Base-by-base conservation (phyloP, 2,113 vertebrate genomes). In the Neogobius melanostomus region DNA sequence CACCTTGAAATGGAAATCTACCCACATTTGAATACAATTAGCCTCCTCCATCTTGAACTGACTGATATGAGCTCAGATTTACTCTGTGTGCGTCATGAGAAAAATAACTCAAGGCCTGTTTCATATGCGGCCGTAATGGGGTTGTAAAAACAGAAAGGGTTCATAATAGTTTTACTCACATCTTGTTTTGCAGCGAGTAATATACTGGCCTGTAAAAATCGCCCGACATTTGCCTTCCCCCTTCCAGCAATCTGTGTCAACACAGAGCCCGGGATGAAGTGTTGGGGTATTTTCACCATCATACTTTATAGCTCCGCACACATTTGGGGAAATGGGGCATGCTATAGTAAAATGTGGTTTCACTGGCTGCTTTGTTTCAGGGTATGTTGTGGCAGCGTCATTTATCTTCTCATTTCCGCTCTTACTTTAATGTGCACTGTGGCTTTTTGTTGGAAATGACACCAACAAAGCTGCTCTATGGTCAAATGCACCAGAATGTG, bases 381-480 rank as follows among this genome's bases (percentile, higher is more conserved):
- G 67, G 44, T 66, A 72, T 67, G 66, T 53, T 65, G 68, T 61
- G 71, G 70, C 64, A 74, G 62, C 47, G 6, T 1, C 74, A 69
- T 87, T 84, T 69, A 71, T 87, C 54, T 64, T 74, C 12, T n/a
- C 42, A 16, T 78, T 82, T 76, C 68, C 57, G 42, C 51, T 45
- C 51, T 5, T 76, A 60, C 74, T 88, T 77, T 88, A 82, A 60
- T 64, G 6, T 70, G 14, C 63, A 51, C 50, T 74, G 36, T 28
- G 49, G 11, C 11, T 42, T 84, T 83, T 72, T 73, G 7, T 82
- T 98, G 98, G 91, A 74, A 99, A 99, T 87, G 98, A 99, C 88
- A 98, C 98, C 56, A 59, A 42, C 56, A 59, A 59, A 59, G 42
- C 56, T 12, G 6, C 11, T 42, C 56, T 7, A 59, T 59, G 56